phyloP scores from a whole-genome alignment of 2,888 invertebrate genomes.

The Drosophila prostipennis region DNA sequence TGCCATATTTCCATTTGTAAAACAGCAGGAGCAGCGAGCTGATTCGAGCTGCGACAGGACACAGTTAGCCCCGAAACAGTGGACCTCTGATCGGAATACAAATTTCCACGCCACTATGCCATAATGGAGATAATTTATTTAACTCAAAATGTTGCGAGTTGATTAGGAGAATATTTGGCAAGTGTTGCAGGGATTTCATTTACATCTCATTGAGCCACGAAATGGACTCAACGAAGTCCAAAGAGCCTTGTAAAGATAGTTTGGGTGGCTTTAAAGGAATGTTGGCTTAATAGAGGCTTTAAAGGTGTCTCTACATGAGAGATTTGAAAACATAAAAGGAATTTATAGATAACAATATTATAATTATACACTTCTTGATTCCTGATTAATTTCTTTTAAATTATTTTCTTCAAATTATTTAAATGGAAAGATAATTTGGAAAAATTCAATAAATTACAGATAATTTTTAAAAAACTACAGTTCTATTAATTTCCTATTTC shows the following conservation, averaged over 20 bases:
- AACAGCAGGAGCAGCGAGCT: slow-evolving; percentile 46
- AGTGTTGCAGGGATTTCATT: slow-evolving; percentile 15
- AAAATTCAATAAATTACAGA: too few species aligned
- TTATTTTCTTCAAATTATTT: too few species aligned
- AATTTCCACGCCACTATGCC: slow-evolving; percentile 25
- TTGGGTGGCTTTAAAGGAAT: neutral
- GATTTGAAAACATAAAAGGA: neutral
- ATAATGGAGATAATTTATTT: slow-evolving; percentile 37
- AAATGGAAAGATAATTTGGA: too few species aligned
- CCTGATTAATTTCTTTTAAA: too few species aligned
- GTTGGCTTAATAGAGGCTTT: neutral
- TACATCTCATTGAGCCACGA: slow-evolving; percentile 9
- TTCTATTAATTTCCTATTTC: too few species aligned
- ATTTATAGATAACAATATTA: too few species aligned
- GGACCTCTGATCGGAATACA: slow-evolving; percentile 41
- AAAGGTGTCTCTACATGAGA: neutral
- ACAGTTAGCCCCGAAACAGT: slow-evolving; percentile 48
- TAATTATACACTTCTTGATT: too few species aligned
- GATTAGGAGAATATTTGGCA: slow-evolving; percentile 35
- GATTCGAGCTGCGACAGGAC: slow-evolving; percentile 30
- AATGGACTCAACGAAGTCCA: neutral
- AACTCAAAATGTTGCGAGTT: slow-evolving; percentile 38
- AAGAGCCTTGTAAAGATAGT: neutral
- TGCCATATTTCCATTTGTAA: slow-evolving; percentile 51
- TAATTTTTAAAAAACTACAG: too few species aligned